phyloP scores from a whole-genome alignment of 2,113 vertebrate species.

The Talpa occidentalis region DNA sequence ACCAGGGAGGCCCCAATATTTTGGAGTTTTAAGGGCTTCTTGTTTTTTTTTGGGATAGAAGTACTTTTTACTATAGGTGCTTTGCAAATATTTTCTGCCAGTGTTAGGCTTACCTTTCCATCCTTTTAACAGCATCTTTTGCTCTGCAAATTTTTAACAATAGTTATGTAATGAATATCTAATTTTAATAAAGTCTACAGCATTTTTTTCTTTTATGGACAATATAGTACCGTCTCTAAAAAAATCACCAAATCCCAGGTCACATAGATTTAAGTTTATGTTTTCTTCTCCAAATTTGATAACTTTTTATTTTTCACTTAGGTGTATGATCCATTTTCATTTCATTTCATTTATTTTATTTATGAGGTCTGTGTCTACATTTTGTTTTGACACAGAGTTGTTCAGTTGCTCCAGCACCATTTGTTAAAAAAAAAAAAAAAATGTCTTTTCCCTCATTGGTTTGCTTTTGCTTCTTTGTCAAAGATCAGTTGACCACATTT shows the following conservation, averaged over 20 bases:
- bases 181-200: background rate
- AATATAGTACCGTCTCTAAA: background rate
- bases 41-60: background rate
- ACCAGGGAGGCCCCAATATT: no score
- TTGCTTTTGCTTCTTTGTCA: background rate
- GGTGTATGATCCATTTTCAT: background rate
- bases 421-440: background rate
- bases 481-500: background rate
- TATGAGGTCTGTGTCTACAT: background rate
- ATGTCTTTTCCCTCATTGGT: background rate
- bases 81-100: constrained; percentile 39
- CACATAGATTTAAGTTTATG: background rate
- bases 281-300: background rate
- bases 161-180: background rate
- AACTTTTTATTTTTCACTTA: constrained; percentile 18
- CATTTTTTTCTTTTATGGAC: background rate
- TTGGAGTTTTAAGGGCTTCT: background rate
- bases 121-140: background rate
- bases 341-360: background rate
- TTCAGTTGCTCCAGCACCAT: background rate
- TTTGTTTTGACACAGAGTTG: background rate
- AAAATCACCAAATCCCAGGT: background rate
- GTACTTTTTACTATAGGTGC: background rate
- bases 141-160: background rate
- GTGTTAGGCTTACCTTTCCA: background rate